These are phyloP conservation scores for Protobothrops flavoviridis DNA, from an alignment of 2,113 vertebrate species.

Conservation along the genomic window DNA sequence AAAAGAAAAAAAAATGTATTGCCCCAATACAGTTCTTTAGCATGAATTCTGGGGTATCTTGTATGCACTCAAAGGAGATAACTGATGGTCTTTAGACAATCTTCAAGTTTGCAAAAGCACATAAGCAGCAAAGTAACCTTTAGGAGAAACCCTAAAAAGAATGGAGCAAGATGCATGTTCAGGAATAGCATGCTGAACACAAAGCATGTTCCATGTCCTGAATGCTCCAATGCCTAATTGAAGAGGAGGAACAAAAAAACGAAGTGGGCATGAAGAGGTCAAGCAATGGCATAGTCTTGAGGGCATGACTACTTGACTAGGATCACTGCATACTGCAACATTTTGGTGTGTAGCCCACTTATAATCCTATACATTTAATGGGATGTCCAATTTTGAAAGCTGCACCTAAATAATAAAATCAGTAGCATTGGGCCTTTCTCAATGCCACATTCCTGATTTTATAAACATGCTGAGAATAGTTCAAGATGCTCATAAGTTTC, in stretches of 20 bases:
- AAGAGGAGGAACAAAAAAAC: background rate
- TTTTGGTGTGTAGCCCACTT: background rate
- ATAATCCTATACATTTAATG: background rate
- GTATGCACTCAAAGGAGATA: background rate
- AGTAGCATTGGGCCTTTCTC: background rate
- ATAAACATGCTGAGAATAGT: background rate
- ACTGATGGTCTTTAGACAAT: background rate
- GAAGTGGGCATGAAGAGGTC: background rate
- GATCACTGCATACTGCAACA: background rate
- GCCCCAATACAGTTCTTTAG: background rate
- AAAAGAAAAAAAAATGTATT: background rate
- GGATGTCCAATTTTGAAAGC: background rate
- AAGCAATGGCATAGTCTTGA: background rate
- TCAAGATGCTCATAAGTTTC: too few relatives aligned
- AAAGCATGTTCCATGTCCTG: background rate
- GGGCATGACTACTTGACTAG: background rate
- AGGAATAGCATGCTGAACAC: background rate
- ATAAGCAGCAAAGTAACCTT: background rate
- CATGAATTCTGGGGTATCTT: background rate
- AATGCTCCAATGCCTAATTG: background rate
- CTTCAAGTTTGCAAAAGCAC: background rate
- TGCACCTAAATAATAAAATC: background rate
- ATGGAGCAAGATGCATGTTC: background rate
- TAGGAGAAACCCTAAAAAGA: background rate
- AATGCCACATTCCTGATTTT: background rate